Conservation (phyloP, 2,888 invertebrate genomes). For the Phaonia tiefii region DNA sequence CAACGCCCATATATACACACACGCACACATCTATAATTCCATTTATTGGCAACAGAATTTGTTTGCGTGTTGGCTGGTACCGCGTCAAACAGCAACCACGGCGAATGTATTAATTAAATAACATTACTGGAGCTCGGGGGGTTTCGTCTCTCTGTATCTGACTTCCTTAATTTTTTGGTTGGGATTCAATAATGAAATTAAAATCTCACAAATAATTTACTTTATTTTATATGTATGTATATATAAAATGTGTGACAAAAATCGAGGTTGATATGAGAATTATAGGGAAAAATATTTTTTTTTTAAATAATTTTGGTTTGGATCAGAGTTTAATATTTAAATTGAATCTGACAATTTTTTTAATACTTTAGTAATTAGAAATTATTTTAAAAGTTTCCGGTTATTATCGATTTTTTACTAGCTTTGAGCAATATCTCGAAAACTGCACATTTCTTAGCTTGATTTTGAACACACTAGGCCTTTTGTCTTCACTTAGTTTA, state of each 20-base stretch:
- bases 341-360: too few relatives aligned
- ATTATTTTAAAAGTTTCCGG: too few relatives aligned
- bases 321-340: too few relatives aligned
- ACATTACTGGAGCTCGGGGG: not conserved
- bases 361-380: too few relatives aligned
- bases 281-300: not conserved
- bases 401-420: too few relatives aligned
- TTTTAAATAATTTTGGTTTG: too few relatives aligned
- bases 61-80: constrained; percentile 5
- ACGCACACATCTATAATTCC: too few relatives aligned
- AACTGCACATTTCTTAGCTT: too few relatives aligned
- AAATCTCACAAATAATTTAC: not conserved
- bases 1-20: too few relatives aligned
- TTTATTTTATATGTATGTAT: not conserved
- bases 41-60: constrained; percentile 4
- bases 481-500: too few relatives aligned
- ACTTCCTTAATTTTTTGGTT: not conserved
- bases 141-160: not conserved
- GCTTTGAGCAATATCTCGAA: too few relatives aligned
- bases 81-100: not conserved
- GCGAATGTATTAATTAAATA: not conserved
- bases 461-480: too few relatives aligned
- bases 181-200: constrained; percentile 25
- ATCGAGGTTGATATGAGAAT: not conserved
- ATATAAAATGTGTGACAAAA: constrained; percentile 1